Evolutionary conservation across 2,888 invertebrate species (phyloP).

Genomic region (Caenorhabditis sp.): DNA sequence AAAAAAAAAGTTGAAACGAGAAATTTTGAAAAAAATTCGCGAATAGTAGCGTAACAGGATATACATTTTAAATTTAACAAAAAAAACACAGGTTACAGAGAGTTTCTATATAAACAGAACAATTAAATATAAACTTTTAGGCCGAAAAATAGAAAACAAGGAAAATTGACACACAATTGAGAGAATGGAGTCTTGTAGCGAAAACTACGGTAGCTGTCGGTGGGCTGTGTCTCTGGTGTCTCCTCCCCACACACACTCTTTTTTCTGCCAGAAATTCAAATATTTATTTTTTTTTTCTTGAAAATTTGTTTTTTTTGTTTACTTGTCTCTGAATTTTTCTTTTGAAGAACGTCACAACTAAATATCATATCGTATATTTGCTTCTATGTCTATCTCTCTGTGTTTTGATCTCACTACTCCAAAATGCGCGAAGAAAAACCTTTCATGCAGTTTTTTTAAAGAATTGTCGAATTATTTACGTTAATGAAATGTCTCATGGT

Average conservation of each 20-base stretch:
- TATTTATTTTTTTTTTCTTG: background rate
- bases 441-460: too few species aligned
- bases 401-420: too few species aligned
- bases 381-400: too few species aligned
- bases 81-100: background rate
- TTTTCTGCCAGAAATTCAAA: background rate
- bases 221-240: conserved; percentile 11
- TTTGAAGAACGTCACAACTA: too few species aligned
- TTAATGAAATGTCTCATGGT: too few species aligned
- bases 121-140: too few species aligned
- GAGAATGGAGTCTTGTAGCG: conserved; percentile 6
- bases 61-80: background rate
- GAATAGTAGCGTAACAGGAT: too few species aligned
- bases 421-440: too few species aligned
- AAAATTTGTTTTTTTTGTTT: background rate
- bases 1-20: background rate
- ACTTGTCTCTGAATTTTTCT: too few species aligned
- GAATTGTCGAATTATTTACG: too few species aligned
- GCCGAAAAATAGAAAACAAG: background rate
- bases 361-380: too few species aligned
- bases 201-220: conserved; percentile 19
- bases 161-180: background rate
- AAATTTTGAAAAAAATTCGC: conserved; percentile 4
- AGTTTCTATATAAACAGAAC: too few species aligned
- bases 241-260: conserved; percentile 9